Conservation (phyloP, 1,140 invertebrate genomes). For the Ptiloglossa arizonensis region DNA sequence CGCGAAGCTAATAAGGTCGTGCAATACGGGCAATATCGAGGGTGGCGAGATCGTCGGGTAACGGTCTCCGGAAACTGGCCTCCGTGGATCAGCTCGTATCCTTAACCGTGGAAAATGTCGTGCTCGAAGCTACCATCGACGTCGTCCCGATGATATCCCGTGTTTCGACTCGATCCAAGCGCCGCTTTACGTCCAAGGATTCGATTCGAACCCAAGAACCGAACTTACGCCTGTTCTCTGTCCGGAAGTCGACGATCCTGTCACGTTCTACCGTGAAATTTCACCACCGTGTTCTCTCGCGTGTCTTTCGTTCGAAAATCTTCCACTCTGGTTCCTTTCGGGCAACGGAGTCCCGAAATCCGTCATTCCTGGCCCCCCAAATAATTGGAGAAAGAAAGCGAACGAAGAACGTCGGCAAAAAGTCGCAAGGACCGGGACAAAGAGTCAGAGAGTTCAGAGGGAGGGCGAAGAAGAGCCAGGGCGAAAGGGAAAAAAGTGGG, state of each 20-base stretch:
- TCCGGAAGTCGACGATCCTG: too few species aligned
- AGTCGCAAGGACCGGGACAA: conserved; percentile 45
- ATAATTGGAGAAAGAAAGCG: conserved; percentile 25
- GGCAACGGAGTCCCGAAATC: neutral
- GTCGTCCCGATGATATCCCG: neutral
- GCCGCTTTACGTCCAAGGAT: too few species aligned
- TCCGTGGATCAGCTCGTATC: neutral
- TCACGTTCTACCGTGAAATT: too few species aligned
- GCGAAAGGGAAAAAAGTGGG: conserved; percentile 15
- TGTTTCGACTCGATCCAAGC: too few species aligned
- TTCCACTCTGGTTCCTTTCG: too few species aligned
- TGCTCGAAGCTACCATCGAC: neutral
- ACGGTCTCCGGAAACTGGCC: conserved; percentile 3
- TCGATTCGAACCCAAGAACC: too few species aligned
- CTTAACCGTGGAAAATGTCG: conserved; percentile 3
- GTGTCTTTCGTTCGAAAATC: too few species aligned
- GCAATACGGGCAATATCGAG: conserved; percentile 38
- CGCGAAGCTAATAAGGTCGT: conserved; percentile 53
- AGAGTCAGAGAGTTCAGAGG: conserved; percentile 42
- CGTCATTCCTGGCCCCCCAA: conserved; percentile 3
- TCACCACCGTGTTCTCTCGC: too few species aligned
- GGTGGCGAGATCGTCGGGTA: conserved; percentile 33
- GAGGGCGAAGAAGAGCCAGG: neutral
- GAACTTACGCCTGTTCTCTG: too few species aligned
- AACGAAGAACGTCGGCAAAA: neutral